Evolutionary conservation across 2,113 vertebrate species (phyloP).

Genomic region (Dermatemys mawii): DNA sequence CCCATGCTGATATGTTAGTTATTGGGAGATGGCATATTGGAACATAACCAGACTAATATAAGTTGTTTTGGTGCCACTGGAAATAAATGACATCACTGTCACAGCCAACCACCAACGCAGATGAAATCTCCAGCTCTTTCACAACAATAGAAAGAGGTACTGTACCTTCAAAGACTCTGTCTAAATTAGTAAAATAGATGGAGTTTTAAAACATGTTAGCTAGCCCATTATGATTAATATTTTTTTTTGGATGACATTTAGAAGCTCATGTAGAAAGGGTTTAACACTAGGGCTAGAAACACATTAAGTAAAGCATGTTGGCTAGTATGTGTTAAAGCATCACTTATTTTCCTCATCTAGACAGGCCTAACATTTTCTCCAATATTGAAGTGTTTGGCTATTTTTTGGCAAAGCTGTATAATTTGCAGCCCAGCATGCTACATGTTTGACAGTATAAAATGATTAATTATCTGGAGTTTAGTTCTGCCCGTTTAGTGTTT

Average conservation of each 20-base stretch:
- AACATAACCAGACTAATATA: neutral
- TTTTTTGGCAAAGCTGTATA: constrained; percentile 18
- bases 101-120: neutral
- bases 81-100: neutral
- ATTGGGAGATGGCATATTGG: neutral
- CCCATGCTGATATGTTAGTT: accelerated
- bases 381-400: neutral
- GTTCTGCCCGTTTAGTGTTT: neutral
- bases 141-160: neutral
- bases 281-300: neutral
- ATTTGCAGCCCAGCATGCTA: neutral
- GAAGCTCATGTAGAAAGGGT: neutral
- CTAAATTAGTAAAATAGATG: neutral
- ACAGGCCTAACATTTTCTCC: neutral
- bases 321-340: neutral
- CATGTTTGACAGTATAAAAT: neutral
- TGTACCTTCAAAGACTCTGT: neutral
- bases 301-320: neutral
- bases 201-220: neutral
- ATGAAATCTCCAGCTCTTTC: neutral
- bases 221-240: neutral
- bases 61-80: neutral
- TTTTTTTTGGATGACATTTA: neutral
- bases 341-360: neutral
- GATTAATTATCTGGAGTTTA: constrained; percentile 32